Base-by-base conservation (phyloP, 2,113 vertebrate species). In the Alligator sinensis region DNA sequence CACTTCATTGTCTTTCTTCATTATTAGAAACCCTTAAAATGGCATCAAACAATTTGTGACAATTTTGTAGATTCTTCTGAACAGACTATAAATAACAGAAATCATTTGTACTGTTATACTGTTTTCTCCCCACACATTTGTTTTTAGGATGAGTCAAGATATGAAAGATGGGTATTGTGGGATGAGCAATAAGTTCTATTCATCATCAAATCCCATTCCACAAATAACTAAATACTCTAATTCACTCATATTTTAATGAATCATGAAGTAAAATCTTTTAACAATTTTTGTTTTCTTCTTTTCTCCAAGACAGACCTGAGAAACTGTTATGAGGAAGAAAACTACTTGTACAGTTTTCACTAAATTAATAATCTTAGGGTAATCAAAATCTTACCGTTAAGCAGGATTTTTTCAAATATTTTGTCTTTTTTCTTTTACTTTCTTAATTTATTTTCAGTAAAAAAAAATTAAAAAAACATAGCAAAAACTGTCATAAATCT, bases 341-440 rank as follows among this genome's bases (percentile, higher is more conserved):
- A 9, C 3, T 27, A 5, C 5, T 34, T 15, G 9, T 7, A 19
- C 4, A 47, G 63, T 16, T 84, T 1, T 57, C n/a, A 82, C 4
- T 72, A 82, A 75, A 66, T 80, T 12, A 60, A 2, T 15, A 34
- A 15, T 57, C 2, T 59, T 17, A 55, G 4, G 16, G 1, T 77
- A 12, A n/a, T 77, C 55, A 78, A 19, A 68, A 38, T 79, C 64
- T 72, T 84, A 84, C 64, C 2, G n/a, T 9, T 30, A n/a, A 16
- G n/a, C 86, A 88, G 64, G 24, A 86, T 18, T 28, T 47, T 2
- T 80, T 60, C 1, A 30, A 1, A 1, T 0, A 0, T 5, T 84
- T 91, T 68, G 1, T 47, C 78, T 66, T 87, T 88, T 80, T 0
- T 61, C 15, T 93, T 28, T 76, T 58, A 79, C 84, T 66, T 92